Evolutionary conservation across 2,888 invertebrate species (phyloP), one percentile per base, ranked within the genome.

Genomic region (Lissonota sp.): DNA sequence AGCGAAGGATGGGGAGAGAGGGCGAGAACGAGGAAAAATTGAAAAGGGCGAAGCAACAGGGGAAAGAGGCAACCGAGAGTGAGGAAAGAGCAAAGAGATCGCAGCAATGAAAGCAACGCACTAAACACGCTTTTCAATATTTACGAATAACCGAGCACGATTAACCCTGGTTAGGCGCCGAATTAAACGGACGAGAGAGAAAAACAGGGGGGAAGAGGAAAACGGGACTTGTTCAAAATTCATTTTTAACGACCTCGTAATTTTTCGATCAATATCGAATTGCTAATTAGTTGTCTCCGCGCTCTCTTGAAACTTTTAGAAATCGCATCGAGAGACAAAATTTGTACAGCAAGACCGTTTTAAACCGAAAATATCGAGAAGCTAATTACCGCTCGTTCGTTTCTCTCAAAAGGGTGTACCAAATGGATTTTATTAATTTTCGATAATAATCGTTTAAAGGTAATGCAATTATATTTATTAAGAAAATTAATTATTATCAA

Each of bases 121-220:
- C 85, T 82, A 84, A 87, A 87, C 87, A 63, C 75, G 84, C 84
- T 87, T 87, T 86, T 86, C 87, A 87, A 87, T 87, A 87, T 87
- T 87, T 87, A 87, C 87, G 86, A 86, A 87, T 87, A 87, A 87
- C 87, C 84, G 82, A 83, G 82, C 77, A 83, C 87, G 87, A 87
- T 87, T 87, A 86, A 87, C 84, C 84, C 74, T 49, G 53, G 46
- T 74, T 67, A 37, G 10, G 67, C 51, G 51, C 73, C 37, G 39
- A 81, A 64, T 44, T 71, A 58, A 69, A 67, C 62, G 69, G 69
- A 76, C 76, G 39, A 58, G 44, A 37, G 37, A 69, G 44, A 53
- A 6, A 73, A 55, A 71, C 39, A 44, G 42, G 46, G 14, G 8
- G 49, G 8, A 8, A 62, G 51, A 71, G 57, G 58, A 7, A 62